Evolutionary conservation across 2,113 vertebrate genomes (phyloP).

Genomic region (Antechinus stuartii): DNA sequence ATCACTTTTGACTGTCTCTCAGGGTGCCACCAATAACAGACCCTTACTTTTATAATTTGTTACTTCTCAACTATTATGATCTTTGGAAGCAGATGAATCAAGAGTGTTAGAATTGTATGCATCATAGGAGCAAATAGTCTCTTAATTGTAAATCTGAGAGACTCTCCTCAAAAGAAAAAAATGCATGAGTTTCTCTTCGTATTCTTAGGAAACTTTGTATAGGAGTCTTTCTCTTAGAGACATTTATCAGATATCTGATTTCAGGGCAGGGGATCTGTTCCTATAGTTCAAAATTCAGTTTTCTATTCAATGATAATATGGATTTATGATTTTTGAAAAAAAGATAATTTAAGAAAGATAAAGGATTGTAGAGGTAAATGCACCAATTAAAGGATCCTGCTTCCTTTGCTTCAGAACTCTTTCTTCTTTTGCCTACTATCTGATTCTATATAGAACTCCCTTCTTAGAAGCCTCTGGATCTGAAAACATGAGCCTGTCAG

Average conservation of each 20-base stretch:
- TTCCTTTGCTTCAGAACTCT: background rate
- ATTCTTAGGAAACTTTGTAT: background rate
- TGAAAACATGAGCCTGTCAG: background rate
- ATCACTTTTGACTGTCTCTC: background rate
- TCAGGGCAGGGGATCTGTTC: background rate
- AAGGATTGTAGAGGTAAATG: background rate
- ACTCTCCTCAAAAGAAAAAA: background rate
- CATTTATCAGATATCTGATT: background rate
- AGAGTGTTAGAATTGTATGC: background rate
- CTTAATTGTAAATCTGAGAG: background rate
- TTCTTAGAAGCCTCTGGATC: background rate
- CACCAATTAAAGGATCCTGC: background rate
- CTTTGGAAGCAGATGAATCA: background rate
- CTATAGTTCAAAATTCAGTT: background rate
- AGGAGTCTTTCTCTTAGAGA: background rate
- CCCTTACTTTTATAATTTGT: background rate
- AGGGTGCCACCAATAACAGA: background rate
- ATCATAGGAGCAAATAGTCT: background rate
- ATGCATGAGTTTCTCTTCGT: background rate
- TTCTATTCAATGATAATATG: background rate
- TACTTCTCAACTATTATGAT: background rate
- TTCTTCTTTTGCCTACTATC: background rate
- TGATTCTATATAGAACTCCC: background rate
- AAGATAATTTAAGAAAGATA: constrained; percentile 46
- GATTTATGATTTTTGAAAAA: background rate